Evolutionary conservation across 53 echinoderm and acorn worm species (phyloP).

Genomic region (Crossaster papposus): DNA sequence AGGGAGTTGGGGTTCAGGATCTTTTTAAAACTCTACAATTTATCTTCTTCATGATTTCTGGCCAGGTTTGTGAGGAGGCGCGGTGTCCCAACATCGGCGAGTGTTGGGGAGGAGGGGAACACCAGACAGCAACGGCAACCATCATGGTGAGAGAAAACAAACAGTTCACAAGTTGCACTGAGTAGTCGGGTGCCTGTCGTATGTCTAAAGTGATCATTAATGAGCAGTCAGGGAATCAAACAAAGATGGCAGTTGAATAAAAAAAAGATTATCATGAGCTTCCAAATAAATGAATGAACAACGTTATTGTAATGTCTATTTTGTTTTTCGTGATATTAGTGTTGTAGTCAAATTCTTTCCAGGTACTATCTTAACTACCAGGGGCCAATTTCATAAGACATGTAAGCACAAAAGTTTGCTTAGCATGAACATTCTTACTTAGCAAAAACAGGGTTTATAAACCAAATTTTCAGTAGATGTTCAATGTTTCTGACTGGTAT

Average conservation of each 20-base stretch:
- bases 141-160: slow-evolving; percentile 81
- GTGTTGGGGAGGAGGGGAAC: slow-evolving; percentile 98
- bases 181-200: background rate
- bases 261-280: background rate
- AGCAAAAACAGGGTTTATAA: too few relatives aligned
- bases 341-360: too few relatives aligned
- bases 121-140: slow-evolving; percentile 92
- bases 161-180: background rate
- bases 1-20: too few relatives aligned
- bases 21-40: too few relatives aligned
- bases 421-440: too few relatives aligned
- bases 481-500: too few relatives aligned
- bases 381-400: too few relatives aligned
- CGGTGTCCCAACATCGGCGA: slow-evolving; percentile 97
- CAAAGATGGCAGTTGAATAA: background rate
- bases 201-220: background rate
- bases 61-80: slow-evolving; percentile 94
- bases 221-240: background rate
- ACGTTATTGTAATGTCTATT: background rate
- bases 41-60: background rate
- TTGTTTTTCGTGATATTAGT: too few relatives aligned
- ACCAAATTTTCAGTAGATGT: too few relatives aligned
- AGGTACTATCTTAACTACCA: too few relatives aligned
- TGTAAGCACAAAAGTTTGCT: too few relatives aligned
- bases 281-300: background rate